phyloP scores from a whole-genome alignment of 2,797 vertebrate species.

The Acanthornis magna region DNA sequence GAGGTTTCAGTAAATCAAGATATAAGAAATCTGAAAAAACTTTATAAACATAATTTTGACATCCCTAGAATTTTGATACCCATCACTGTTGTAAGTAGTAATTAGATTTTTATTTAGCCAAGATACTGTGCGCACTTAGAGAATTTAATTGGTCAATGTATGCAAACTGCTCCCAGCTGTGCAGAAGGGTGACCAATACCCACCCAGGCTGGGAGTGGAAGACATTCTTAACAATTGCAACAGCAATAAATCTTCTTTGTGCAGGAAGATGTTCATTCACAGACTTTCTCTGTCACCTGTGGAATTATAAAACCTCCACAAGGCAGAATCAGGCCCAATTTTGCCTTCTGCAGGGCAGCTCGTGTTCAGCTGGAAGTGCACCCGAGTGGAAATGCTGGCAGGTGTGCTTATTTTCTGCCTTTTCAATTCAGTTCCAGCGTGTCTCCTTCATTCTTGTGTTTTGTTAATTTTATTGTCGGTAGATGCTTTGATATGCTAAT shows the following conservation, averaged over 20 bases:
- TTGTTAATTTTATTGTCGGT: background rate
- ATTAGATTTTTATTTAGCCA: background rate
- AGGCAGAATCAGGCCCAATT: background rate
- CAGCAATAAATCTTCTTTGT: background rate
- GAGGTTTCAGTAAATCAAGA: background rate
- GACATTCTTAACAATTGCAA: background rate
- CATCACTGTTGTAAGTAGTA: background rate
- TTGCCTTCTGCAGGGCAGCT: background rate
- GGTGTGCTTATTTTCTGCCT: background rate
- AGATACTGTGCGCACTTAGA: background rate
- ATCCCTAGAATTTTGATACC: background rate
- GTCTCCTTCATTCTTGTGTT: background rate
- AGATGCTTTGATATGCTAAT: slow-evolving; percentile 17
- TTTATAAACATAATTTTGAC: background rate
- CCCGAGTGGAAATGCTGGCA: background rate
- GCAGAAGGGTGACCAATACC: background rate
- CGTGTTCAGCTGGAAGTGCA: background rate
- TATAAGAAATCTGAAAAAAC: background rate
- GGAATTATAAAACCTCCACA: background rate
- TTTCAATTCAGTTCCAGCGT: background rate
- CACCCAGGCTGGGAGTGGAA: background rate
- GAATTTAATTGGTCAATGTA: background rate
- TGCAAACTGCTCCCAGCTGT: background rate
- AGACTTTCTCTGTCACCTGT: background rate
- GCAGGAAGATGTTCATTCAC: background rate